Percentiles rank a stretch among this genome's conserved stretches.
Evolutionary conservation across 2,797 vertebrate species (phyloP).

Genomic region (Xyrichtys novacula): DNA sequence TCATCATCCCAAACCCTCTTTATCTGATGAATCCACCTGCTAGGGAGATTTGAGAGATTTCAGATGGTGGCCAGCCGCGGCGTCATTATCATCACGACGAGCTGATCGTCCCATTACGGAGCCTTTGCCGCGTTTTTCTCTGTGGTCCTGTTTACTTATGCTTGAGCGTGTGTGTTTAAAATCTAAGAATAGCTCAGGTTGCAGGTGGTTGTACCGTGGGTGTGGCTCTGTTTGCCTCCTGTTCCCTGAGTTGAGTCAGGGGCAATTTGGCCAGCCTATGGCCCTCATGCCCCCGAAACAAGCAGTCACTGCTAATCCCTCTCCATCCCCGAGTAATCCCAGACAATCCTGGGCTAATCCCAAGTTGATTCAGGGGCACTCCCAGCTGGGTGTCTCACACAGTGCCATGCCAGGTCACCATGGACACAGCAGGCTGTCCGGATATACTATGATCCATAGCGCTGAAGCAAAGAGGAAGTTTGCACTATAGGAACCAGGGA

Average conservation of each 20-base stretch:
- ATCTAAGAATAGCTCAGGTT: conserved; percentile 69
- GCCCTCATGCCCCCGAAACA: conserved; percentile 84
- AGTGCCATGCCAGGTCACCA: conserved; percentile 74
- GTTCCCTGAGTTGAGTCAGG: conserved; percentile 79
- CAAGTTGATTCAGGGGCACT: conserved; percentile 86
- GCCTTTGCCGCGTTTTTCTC: conserved; percentile 56
- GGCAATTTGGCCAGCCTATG: conserved; percentile 79
- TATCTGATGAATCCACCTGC: conserved; percentile 85
- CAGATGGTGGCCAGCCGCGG: conserved; percentile 62
- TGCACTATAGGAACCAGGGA: conserved; percentile 42
- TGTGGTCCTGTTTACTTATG: conserved; percentile 57
- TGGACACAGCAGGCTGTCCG: conserved; percentile 61
- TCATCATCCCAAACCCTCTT: conserved; percentile 83
- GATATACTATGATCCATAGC: conserved; percentile 68
- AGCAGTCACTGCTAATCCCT: conserved; percentile 85
- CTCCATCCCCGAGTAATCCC: conserved; percentile 85
- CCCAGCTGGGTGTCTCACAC: conserved; percentile 84
- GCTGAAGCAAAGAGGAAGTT: conserved; percentile 49
- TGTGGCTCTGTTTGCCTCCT: conserved; percentile 71
- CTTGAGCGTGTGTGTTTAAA: conserved; percentile 28
- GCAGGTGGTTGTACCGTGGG: conserved; percentile 73
- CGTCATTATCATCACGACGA: conserved; percentile 57
- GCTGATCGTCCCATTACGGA: conserved; percentile 52
- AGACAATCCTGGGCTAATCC: conserved; percentile 88
- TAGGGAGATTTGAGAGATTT: conserved; percentile 83